These are phyloP conservation scores for Polyodon spathula DNA, from an alignment of 2,113 vertebrate genomes.

Conservation along the genomic window DNA sequence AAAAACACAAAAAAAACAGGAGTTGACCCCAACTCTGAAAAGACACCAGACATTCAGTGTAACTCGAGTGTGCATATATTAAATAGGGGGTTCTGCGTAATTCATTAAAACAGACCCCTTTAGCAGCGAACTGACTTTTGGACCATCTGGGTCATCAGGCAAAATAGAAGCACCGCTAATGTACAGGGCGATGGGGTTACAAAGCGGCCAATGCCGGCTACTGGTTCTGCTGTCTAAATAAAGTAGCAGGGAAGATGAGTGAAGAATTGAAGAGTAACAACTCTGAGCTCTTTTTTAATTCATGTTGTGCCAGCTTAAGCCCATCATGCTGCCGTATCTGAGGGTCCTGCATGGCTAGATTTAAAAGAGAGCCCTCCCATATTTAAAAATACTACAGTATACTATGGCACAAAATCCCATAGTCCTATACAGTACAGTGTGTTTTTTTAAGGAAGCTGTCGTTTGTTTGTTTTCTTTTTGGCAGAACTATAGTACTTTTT, in stretches of 20 bases:
- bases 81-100: too few relatives aligned
- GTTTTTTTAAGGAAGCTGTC: conserved; percentile 32
- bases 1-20: too few relatives aligned
- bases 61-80: too few relatives aligned
- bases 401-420: conserved; percentile 54
- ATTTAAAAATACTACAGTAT: conserved; percentile 42
- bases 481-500: conserved; percentile 41
- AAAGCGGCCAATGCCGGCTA: conserved; percentile 39
- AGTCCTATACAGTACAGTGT: conserved; percentile 33
- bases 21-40: too few relatives aligned
- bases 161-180: too few relatives aligned
- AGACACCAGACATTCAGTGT: too few relatives aligned
- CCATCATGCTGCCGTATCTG: background rate
- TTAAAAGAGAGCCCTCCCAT: conserved; percentile 13
- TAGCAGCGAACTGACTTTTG: too few relatives aligned
- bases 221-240: conserved; percentile 25
- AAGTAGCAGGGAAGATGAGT: conserved; percentile 25
- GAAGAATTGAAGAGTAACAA: conserved; percentile 38
- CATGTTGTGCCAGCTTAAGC: conserved; percentile 32
- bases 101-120: too few relatives aligned
- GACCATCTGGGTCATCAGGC: too few relatives aligned
- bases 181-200: too few relatives aligned
- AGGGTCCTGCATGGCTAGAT: background rate
- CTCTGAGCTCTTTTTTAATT: conserved; percentile 37
- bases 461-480: conserved; percentile 47